These are phyloP conservation scores for Sarcophilus harrisii DNA, from an alignment of 2,797 vertebrate species.

Conservation along the genomic window DNA sequence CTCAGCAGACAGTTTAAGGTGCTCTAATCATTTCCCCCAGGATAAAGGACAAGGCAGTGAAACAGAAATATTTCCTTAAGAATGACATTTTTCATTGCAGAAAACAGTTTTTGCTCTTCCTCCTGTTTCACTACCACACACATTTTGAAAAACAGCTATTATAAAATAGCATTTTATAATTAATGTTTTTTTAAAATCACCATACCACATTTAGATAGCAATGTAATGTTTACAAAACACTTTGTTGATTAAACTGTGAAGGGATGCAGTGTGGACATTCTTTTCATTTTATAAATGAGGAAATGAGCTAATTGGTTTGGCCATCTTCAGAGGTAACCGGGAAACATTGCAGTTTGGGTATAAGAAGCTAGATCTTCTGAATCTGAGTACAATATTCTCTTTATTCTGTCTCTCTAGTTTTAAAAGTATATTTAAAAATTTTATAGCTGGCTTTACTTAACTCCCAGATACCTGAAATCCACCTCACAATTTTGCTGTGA, in stretches of 20 bases:
- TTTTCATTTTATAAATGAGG: not conserved
- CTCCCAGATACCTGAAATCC: not conserved
- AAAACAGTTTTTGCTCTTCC: not conserved
- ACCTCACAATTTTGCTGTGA: not conserved
- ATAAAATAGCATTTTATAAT: not conserved
- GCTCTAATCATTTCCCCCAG: constrained; percentile 36
- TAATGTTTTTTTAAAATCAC: not conserved
- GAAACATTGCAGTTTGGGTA: not conserved
- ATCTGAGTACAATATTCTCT: not conserved
- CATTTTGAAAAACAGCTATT: not conserved
- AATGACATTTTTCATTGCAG: constrained; percentile 26
- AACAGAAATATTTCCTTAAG: constrained; percentile 45
- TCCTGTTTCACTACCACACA: not conserved
- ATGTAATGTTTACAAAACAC: not conserved
- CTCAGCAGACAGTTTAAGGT: constrained; percentile 15
- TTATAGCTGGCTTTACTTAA: not conserved
- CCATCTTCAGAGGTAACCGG: not conserved
- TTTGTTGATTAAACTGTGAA: not conserved
- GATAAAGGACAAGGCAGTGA: constrained; percentile 22
- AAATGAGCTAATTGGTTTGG: not conserved
- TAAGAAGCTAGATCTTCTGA: not conserved
- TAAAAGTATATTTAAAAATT: not conserved
- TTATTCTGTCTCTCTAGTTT: not conserved
- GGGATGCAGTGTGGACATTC: not conserved
- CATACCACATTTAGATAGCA: not conserved